phyloP scores from a whole-genome alignment of 1,140 invertebrate genomes.

The Acromyrmex heyeri region DNA sequence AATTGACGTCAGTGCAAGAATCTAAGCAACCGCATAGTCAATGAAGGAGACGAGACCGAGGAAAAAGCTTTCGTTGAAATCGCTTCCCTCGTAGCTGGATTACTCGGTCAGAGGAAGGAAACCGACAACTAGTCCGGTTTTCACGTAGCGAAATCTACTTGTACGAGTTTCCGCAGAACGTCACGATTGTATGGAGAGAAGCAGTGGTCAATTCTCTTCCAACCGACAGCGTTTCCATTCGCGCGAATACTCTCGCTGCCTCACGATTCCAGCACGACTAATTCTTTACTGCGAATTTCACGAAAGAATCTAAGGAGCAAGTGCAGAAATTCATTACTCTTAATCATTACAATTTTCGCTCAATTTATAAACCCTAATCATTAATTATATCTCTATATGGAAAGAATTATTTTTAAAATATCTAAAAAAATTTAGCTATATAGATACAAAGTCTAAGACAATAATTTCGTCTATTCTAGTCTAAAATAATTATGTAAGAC shows the following conservation, averaged over 20 bases:
- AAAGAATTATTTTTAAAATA: too few relatives aligned
- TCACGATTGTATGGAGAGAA: slow-evolving; percentile 25
- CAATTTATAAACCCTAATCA: slow-evolving; percentile 9
- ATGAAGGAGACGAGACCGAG: neutral
- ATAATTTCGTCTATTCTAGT: too few relatives aligned
- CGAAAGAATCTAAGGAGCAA: neutral
- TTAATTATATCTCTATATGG: neutral
- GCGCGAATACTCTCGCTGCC: neutral
- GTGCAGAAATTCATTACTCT: neutral
- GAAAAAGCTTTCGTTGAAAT: slow-evolving; percentile 30
- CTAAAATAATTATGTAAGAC: too few relatives aligned
- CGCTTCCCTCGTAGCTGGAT: slow-evolving; percentile 16
- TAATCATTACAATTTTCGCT: neutral
- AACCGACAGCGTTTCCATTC: slow-evolving; percentile 8
- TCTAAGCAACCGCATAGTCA: neutral
- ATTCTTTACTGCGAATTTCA: slow-evolving; percentile 20
- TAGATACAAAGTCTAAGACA: too few relatives aligned
- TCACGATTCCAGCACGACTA: neutral
- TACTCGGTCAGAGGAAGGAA: slow-evolving; percentile 13
- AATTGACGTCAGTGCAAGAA: slow-evolving; percentile 34
- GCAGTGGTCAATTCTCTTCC: slow-evolving; percentile 24
- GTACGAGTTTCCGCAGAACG: slow-evolving; percentile 23
- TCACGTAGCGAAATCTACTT: slow-evolving; percentile 35
- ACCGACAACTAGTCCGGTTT: slow-evolving; percentile 31
- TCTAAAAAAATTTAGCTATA: too few relatives aligned